These are phyloP conservation scores for Phycodurus eques DNA, from an alignment of 2,113 vertebrate species.

Conservation along the genomic window DNA sequence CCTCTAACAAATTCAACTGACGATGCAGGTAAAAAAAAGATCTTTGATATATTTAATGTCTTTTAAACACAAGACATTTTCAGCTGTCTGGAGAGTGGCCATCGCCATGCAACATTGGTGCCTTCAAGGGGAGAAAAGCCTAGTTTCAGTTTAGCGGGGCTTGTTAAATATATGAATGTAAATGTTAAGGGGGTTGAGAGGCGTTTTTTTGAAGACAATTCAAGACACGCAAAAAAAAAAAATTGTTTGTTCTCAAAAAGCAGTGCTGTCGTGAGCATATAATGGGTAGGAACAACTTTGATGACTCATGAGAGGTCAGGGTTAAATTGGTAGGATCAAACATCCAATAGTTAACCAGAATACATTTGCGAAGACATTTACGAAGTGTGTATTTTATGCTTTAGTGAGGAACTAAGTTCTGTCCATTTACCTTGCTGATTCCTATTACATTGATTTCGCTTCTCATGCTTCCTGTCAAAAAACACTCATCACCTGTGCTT, in stretches of 20 bases:
- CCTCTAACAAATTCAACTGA: constrained; percentile 49
- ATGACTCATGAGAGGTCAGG: constrained; percentile 30
- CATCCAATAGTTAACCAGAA: constrained; percentile 47
- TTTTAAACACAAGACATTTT: constrained; percentile 46
- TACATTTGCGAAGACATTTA: constrained; percentile 20
- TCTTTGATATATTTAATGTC: constrained; percentile 66
- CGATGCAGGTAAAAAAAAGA: constrained; percentile 43
- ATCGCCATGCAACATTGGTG: constrained; percentile 41
- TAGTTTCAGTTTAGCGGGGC: constrained; percentile 42
- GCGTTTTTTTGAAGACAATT: constrained; percentile 27
- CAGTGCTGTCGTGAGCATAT: constrained; percentile 8
- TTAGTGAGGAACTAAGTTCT: background rate
- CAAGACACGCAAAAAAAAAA: constrained; percentile 31
- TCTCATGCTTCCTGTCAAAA: constrained; percentile 46
- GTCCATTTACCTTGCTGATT: constrained; percentile 32
- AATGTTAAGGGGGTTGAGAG: constrained; percentile 18
- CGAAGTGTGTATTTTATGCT: constrained; percentile 31
- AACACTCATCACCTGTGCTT: constrained; percentile 58
- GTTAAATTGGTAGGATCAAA: constrained; percentile 32
- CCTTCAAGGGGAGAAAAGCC: constrained; percentile 46
- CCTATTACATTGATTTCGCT: constrained; percentile 36
- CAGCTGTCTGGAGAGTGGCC: constrained; percentile 50
- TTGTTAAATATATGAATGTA: constrained; percentile 43
- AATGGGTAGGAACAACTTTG: constrained; percentile 35
- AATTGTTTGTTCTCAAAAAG: constrained; percentile 35